phyloP scores from a whole-genome alignment of 2,888 invertebrate species.

The Selenia dentaria region DNA sequence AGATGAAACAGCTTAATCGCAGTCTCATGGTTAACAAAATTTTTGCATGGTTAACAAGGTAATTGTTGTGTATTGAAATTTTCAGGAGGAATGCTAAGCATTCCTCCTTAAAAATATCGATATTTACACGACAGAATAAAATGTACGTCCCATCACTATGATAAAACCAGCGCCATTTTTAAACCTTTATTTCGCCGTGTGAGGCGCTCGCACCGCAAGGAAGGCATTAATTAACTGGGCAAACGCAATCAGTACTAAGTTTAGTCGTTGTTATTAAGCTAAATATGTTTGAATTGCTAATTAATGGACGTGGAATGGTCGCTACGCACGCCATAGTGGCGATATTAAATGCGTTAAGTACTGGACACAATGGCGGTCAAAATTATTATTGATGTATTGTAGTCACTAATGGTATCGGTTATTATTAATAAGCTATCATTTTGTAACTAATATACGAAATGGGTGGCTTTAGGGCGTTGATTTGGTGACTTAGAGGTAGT shows the following conservation, averaged over 20 bases:
- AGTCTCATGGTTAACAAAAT: too few species aligned
- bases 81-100: too few species aligned
- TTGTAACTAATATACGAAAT: too few species aligned
- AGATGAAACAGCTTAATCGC: too few species aligned
- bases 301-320: constrained; percentile 61
- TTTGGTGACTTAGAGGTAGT: too few species aligned
- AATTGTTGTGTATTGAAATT: too few species aligned
- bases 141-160: neutral
- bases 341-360: constrained; percentile 26
- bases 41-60: too few species aligned
- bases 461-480: too few species aligned
- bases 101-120: too few species aligned
- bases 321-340: constrained; percentile 58
- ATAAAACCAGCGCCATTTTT: constrained; percentile 21
- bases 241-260: constrained; percentile 62
- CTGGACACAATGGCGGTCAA: constrained; percentile 30
- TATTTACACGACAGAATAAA: neutral
- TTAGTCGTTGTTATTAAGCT: constrained; percentile 72
- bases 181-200: constrained; percentile 11
- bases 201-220: constrained; percentile 32
- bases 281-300: constrained; percentile 79
- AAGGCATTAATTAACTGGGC: constrained; percentile 56
- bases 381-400: constrained; percentile 43
- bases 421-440: constrained; percentile 3
- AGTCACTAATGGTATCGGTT: constrained; percentile 18